Evolutionary conservation across 2,797 vertebrate species (phyloP), one percentile per base, ranked within the genome.

Genomic region (Leptodactylus fallax): DNA sequence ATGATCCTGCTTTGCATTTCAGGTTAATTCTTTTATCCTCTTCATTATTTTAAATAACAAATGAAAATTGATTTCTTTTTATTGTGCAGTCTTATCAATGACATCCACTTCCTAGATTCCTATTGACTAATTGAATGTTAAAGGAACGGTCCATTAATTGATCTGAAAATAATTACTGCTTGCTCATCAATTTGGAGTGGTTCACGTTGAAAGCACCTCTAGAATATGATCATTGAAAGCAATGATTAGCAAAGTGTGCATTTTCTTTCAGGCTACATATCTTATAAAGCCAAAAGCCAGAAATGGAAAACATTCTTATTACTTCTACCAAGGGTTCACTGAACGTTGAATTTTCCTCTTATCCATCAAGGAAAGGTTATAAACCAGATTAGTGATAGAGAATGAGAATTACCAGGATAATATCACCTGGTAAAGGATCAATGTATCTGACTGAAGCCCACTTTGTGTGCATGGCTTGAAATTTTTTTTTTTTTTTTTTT

Each of bases 141-240:
- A 82, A 92, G 86, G 55, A 93, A 91, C 92, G 91, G 89, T 90
- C 91, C 91, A 93, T 91, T 92, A 93, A 95, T 92, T 92, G 93
- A 94, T 94, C 92, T 92, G 90, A 91, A 93, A 94, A 94, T 93
- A 94, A 95, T 93, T 93, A 94, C 91, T 91, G 87, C 91, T 92
- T 91, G 91, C 88, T 91, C 90, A 93, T 92, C 88, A 90, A 89
- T 92, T 93, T 90, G 81, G 89, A 91, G 90, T 86, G 89, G 72
- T 72, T 86, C 91, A 91, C 90, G 90, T 90, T 91, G 94, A 92
- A 92, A 76, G 56, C 27, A 89, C 89, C 81, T 91, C 88, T 74
- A 91, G 93, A 90, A 91, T 85, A 60, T 90, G 79, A 90, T 90
- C 91, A 93, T 94, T 92, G 91, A 91, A 90, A 92, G 93, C 90